Evolutionary conservation across 2,113 vertebrate genomes (phyloP).

Genomic region (Gasterosteus nipponicus): DNA sequence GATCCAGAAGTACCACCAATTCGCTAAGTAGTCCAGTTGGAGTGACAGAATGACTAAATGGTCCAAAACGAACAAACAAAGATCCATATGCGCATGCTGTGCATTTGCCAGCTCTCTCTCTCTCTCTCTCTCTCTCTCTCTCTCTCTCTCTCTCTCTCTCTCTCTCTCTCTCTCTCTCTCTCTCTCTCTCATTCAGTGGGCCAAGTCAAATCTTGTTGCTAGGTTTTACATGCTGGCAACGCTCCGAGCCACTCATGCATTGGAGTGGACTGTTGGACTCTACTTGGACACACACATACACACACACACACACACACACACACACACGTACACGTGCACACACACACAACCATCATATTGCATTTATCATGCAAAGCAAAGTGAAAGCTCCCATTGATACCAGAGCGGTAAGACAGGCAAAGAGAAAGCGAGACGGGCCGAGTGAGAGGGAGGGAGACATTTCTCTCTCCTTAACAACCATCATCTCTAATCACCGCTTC

Average conservation of each 20-base stretch:
- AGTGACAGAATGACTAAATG: slow-evolving; percentile 80
- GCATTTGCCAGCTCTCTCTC: slow-evolving; percentile 65
- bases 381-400: slow-evolving; percentile 68
- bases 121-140: slow-evolving; percentile 41
- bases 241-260: slow-evolving; percentile 76
- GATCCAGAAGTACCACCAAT: slow-evolving; percentile 74
- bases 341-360: slow-evolving; percentile 67
- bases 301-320: slow-evolving; percentile 37
- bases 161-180: slow-evolving; percentile 34
- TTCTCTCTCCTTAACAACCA: slow-evolving; percentile 70
- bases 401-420: slow-evolving; percentile 42
- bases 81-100: slow-evolving; percentile 79
- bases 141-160: slow-evolving; percentile 47
- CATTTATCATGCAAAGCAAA: slow-evolving; percentile 73
- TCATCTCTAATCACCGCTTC: slow-evolving; percentile 77
- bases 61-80: slow-evolving; percentile 78
- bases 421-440: slow-evolving; percentile 14
- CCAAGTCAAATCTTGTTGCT: slow-evolving; percentile 81
- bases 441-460: slow-evolving; percentile 32
- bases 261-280: slow-evolving; percentile 76
- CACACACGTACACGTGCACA: slow-evolving; percentile 39
- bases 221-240: slow-evolving; percentile 77
- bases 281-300: slow-evolving; percentile 20
- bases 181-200: slow-evolving; percentile 33
- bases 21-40: slow-evolving; percentile 79